These are phyloP conservation scores for Drosophila infuscata DNA, from an alignment of 2,888 invertebrate species.

Conservation along the genomic window DNA sequence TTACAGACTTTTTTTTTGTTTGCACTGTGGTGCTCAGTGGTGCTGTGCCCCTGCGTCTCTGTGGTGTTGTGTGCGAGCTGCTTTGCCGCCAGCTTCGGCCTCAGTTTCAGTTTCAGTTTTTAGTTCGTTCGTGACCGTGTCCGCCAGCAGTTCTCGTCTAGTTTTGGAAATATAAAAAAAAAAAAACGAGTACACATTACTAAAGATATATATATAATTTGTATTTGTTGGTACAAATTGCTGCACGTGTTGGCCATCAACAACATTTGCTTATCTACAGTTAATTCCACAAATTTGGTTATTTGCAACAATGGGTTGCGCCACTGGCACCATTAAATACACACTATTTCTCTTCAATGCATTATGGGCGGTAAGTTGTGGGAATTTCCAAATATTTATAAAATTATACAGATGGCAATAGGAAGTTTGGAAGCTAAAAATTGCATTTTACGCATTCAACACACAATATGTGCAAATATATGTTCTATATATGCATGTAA, in stretches of 20 bases:
- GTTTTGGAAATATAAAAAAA: slow-evolving; percentile 28
- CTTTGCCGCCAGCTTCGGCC: slow-evolving; percentile 37
- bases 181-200: slow-evolving; percentile 12
- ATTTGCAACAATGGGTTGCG: slow-evolving; percentile 75
- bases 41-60: slow-evolving; percentile 10
- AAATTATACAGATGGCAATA: slow-evolving; percentile 49
- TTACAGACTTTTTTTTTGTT: slow-evolving; percentile 60
- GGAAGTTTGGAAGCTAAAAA: neutral
- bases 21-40: slow-evolving; percentile 40
- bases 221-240: slow-evolving; percentile 37
- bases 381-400: slow-evolving; percentile 10
- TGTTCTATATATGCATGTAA: slow-evolving; percentile 2
- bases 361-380: slow-evolving; percentile 81
- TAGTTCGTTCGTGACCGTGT: slow-evolving; percentile 82
- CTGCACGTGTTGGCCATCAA: slow-evolving; percentile 60
- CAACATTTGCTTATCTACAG: slow-evolving; percentile 20
- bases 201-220: slow-evolving; percentile 5
- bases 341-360: slow-evolving; percentile 77
- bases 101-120: slow-evolving; percentile 55
- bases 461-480: slow-evolving; percentile 13
- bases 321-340: slow-evolving; percentile 79
- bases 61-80: slow-evolving; percentile 15
- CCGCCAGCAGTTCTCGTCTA: slow-evolving; percentile 46
- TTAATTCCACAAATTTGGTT: slow-evolving; percentile 13
- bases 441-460: slow-evolving; percentile 2